Percentiles rank a stretch among this genome's conserved stretches.
Conservation (phyloP, 2,797 vertebrate genomes). For the Galago senegalensis region DNA sequence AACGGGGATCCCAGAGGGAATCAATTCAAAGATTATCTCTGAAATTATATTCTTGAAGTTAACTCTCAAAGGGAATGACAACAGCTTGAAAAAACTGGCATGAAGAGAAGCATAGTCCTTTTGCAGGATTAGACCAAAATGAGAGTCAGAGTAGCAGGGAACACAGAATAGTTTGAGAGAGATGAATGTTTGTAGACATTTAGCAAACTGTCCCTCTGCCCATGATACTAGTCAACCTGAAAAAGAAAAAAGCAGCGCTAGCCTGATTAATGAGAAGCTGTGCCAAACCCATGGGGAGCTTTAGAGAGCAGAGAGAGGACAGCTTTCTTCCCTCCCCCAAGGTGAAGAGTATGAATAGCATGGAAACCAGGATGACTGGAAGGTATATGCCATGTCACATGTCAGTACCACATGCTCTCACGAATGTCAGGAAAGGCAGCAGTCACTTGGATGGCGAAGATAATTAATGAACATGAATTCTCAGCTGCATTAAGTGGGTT, state of each 20-base stretch:
- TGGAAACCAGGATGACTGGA: neutral
- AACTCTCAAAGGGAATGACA: neutral
- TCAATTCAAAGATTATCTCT: neutral
- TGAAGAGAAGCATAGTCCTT: neutral
- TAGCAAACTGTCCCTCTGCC: neutral
- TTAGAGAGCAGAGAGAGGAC: neutral
- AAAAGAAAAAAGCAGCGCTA: neutral
- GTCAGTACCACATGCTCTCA: neutral
- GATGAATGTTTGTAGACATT: neutral
- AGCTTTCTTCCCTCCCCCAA: neutral
- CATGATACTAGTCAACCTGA: neutral
- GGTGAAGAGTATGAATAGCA: neutral
- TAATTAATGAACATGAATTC: neutral
- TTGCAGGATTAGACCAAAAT: neutral
- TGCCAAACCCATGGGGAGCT: neutral
- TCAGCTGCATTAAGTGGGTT: neutral
- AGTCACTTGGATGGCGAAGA: neutral
- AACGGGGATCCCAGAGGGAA: neutral
- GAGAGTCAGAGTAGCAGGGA: neutral
- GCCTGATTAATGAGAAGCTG: neutral
- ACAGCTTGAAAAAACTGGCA: neutral
- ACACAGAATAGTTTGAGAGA: neutral
- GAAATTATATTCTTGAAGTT: neutral
- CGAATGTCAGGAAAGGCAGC: neutral
- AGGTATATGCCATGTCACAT: fast-evolving